These are phyloP conservation scores for Cylas formicarius DNA, from an alignment of 1,140 invertebrate species.

Conservation along the genomic window DNA sequence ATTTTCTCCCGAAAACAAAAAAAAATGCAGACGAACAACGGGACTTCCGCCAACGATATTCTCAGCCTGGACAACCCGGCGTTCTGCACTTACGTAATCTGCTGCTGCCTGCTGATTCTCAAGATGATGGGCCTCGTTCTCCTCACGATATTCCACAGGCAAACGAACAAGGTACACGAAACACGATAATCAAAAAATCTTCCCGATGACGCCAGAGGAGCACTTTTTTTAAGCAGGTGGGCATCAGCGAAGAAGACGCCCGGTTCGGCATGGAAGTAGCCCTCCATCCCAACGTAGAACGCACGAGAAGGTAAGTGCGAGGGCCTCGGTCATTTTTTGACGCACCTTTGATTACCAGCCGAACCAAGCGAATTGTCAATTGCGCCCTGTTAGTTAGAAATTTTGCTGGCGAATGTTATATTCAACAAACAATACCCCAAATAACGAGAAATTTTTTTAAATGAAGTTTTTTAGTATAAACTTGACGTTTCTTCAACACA, in stretches of 20 bases:
- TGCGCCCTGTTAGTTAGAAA: too few species aligned
- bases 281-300: constrained; percentile 23
- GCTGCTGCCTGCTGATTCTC: constrained; percentile 11
- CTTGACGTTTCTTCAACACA: too few species aligned
- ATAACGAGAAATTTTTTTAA: too few species aligned
- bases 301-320: constrained; percentile 26
- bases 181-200: not conserved
- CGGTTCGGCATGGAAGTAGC: constrained; percentile 14
- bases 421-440: too few species aligned
- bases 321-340: too few species aligned
- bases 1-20: too few species aligned
- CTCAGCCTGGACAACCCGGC: constrained; percentile 11
- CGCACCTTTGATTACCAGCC: too few species aligned
- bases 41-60: too few species aligned
- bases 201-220: constrained; percentile 2
- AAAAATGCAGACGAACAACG: too few species aligned
- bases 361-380: too few species aligned
- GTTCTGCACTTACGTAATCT: constrained; percentile 16
- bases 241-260: constrained; percentile 27
- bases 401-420: too few species aligned
- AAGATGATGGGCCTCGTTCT: constrained; percentile 24
- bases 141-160: constrained; percentile 24
- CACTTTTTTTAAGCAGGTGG: constrained; percentile 15
- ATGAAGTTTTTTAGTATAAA: too few species aligned
- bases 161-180: constrained; percentile 23